phyloP scores from a whole-genome alignment of 2,113 vertebrate genomes.

The Sceloporus tristichus region DNA sequence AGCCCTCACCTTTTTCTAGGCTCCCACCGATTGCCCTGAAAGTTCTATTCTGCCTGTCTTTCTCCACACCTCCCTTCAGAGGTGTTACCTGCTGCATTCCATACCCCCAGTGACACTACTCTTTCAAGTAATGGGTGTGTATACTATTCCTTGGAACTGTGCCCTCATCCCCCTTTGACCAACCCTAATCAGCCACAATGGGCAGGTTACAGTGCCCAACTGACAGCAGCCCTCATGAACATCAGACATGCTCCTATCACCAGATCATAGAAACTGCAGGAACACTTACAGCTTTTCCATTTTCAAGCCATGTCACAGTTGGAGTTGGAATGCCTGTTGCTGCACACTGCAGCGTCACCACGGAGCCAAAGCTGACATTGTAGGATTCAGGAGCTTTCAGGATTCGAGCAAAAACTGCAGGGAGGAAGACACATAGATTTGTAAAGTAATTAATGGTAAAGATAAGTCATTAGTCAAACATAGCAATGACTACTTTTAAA shows the following conservation, averaged over 20 bases:
- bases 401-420: slow-evolving; percentile 93
- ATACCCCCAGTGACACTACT: too few species aligned
- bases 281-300: slow-evolving; percentile 92
- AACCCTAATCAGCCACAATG: not conserved
- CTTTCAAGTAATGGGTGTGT: too few species aligned
- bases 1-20: too few species aligned
- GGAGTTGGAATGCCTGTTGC: slow-evolving; percentile 93
- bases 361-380: slow-evolving; percentile 90
- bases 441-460: slow-evolving; percentile 14
- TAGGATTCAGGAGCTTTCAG: slow-evolving; percentile 91
- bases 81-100: too few species aligned
- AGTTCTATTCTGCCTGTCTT: too few species aligned
- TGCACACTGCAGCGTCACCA: slow-evolving; percentile 88
- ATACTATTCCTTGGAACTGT: too few species aligned
- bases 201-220: not conserved
- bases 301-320: slow-evolving; percentile 94
- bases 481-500: fast-evolving
- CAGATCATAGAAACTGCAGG: not conserved
- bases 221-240: not conserved
- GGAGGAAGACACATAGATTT: slow-evolving; percentile 58
- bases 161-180: too few species aligned
- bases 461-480: not conserved
- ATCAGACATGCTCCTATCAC: not conserved
- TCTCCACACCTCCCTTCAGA: too few species aligned
- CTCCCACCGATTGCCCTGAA: too few species aligned